Evolutionary conservation across 2,888 invertebrate genomes (phyloP), one percentile per base, ranked within the genome.

Genomic region (Drosophila borealis): DNA sequence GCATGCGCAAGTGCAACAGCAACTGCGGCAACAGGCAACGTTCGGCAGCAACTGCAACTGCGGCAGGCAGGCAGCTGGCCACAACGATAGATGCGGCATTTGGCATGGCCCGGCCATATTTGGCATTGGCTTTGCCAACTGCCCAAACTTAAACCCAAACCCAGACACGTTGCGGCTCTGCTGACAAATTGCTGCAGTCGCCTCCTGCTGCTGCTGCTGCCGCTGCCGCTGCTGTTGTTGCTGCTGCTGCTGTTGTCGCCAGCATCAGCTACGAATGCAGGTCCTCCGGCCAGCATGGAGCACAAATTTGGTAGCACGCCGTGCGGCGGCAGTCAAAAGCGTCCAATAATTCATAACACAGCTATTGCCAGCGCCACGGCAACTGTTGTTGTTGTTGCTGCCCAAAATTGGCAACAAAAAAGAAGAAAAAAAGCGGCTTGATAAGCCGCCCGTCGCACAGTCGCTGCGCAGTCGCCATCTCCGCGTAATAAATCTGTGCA

Each of bases 311-410:
- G 85, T 88, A 88, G 89, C 85, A 78, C 75, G 78, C 78, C 77
- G 82, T 80, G 85, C 82, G 88, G 80, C 86, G 71, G 83, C 86
- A 79, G 80, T 88, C 87, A 86, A 88, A 86, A 87, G 84, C 88
- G 80, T 81, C 80, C 77, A 80, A 87, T 87, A 89, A 87, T 89
- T 87, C 86, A 87, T 87, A 87, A 88, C 85, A 80, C 89, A 89
- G 87, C 70, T 70, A 74, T 60, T 39, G 65, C 75, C 71, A 73
- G 80, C 74, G 84, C 72, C 75, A 50, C 29, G 29, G 29, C 29
- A 29, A 29, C 49, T 36, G 36, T n/a, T 50, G 49, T 21, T 50
- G 49, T 9, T 36, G 49, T 3, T 50, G 36, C 50, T 82, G 82
- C 81, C 72, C 76, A 75, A 78, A 76, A 73, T 81, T 78, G 76